phyloP scores from a whole-genome alignment of 2,113 vertebrate species.

The rat (Rattus norvegicus) region DNA sequence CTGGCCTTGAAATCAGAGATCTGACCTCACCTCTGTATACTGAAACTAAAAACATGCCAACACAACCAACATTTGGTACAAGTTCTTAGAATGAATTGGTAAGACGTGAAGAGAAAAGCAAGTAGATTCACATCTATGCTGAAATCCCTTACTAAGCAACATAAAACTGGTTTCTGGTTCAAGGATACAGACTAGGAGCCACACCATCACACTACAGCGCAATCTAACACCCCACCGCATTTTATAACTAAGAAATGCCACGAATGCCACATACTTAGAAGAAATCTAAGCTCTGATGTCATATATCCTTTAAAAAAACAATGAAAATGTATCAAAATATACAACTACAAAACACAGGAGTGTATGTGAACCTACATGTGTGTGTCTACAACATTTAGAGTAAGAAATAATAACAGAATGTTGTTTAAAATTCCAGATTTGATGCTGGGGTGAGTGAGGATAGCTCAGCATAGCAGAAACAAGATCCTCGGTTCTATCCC shows the following conservation, averaged over 20 bases:
- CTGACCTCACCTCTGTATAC: neutral
- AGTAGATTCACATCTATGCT: too few relatives aligned
- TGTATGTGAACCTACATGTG: neutral
- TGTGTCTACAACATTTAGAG: slow-evolving; percentile 40
- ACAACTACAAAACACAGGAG: neutral
- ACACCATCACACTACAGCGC: too few relatives aligned
- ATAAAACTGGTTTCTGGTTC: too few relatives aligned
- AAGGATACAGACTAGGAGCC: too few relatives aligned
- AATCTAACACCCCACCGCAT: too few relatives aligned
- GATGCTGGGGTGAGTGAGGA: neutral
- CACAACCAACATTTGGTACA: neutral
- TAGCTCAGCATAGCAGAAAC: neutral
- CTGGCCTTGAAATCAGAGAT: neutral
- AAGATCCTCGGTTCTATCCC: neutral
- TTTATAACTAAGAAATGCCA: too few relatives aligned
- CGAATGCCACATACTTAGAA: too few relatives aligned
- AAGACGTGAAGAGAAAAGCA: too few relatives aligned
- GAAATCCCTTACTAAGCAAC: too few relatives aligned
- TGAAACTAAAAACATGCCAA: neutral
- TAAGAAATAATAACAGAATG: neutral
- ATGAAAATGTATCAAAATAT: slow-evolving; percentile 6
- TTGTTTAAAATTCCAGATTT: slow-evolving; percentile 35
- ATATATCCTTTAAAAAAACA: too few relatives aligned
- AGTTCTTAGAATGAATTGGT: too few relatives aligned
- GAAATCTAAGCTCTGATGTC: too few relatives aligned